Base-by-base conservation (phyloP, 1,140 invertebrate species). In the Plutomurus gul region DNA sequence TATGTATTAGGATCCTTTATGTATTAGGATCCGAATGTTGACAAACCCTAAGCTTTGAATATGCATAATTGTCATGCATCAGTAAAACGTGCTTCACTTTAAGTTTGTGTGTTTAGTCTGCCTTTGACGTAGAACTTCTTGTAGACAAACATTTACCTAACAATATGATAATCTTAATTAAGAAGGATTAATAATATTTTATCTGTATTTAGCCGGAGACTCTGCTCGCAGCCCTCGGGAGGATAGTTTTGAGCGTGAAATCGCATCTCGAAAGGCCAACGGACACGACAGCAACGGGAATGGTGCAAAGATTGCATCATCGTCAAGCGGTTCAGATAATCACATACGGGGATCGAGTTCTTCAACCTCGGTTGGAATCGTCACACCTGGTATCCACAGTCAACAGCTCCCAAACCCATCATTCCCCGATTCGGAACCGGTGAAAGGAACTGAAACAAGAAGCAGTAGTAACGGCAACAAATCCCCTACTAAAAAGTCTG, bases 211-310 rank as follows among this genome's bases (percentile, higher is more conserved):
- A 82, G 81, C 77, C 30, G 81, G 81, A 76, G 81, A 82, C 30
- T 82, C 81, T 18, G 77, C 80, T 20, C 72, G 81, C 18, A 79
- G 77, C 51, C 81, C 81, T 37, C 37, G 81, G 25, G 81, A 82
- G 36, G 81, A 82, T 30, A 70, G 74, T 43, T 75, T 78, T n/a
- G 60, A 81, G 22, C 40, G 72, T 13, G 72, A 60, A 43, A 43
- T 46, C 16, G 43, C 56, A 10, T 16, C 78, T 2, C 40, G 46
- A 46, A 80, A 49, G 30, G 25, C 78, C 10, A 70, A 65, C 16
- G 56, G 74, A 40, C 36, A 73, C 25, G 7, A 16, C 3, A 78
- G 39, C n/a, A 49, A 39, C 25, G 22, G 56, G 18, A 79, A 65
- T 70, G 56, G 75, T 4, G 70, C 20, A 43, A 56, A 36, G 36